A percentile compares a stretch with the other conserved stretches of the same genome.
Evolutionary conservation across 2,888 invertebrate species (phyloP).

Genomic region (Campoletis raptor): DNA sequence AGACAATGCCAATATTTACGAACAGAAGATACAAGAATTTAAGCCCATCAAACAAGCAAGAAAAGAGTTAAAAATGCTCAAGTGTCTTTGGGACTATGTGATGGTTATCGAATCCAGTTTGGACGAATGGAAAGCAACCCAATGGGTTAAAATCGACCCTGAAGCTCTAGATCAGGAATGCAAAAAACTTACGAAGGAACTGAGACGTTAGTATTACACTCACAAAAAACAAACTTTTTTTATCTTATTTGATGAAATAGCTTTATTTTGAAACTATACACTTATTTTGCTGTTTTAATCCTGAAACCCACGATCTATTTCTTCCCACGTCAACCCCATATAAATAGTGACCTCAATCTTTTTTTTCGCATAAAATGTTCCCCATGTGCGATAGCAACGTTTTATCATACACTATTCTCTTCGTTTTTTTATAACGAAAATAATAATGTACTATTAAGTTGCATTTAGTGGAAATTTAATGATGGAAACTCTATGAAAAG

Average conservation of each 20-base stretch:
- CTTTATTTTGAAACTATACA: neutral
- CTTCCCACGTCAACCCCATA: too few species aligned
- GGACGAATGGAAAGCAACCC: conserved; percentile 96
- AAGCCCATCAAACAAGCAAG: conserved; percentile 91
- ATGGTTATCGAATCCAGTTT: conserved; percentile 92
- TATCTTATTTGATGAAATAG: neutral
- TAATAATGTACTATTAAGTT: too few species aligned
- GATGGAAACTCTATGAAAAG: too few species aligned
- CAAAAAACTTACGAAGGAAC: conserved; percentile 95
- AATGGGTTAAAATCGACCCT: conserved; percentile 97
- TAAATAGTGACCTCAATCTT: too few species aligned
- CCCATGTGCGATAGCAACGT: too few species aligned
- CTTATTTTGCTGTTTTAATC: neutral
- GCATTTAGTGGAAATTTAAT: too few species aligned
- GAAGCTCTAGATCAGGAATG: conserved; percentile 98
- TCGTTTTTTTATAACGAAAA: too few species aligned
- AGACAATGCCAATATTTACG: conserved; percentile 93
- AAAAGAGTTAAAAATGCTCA: conserved; percentile 91
- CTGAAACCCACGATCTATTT: too few species aligned
- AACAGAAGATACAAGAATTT: conserved; percentile 94
- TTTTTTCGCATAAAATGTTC: too few species aligned
- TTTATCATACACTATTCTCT: too few species aligned
- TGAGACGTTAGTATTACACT: conserved; percentile 87
- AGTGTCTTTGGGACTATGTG: conserved; percentile 96
- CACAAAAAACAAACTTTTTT: neutral